phyloP scores from a whole-genome alignment of 2,888 invertebrate species.

The Hanleya hanleyi region DNA sequence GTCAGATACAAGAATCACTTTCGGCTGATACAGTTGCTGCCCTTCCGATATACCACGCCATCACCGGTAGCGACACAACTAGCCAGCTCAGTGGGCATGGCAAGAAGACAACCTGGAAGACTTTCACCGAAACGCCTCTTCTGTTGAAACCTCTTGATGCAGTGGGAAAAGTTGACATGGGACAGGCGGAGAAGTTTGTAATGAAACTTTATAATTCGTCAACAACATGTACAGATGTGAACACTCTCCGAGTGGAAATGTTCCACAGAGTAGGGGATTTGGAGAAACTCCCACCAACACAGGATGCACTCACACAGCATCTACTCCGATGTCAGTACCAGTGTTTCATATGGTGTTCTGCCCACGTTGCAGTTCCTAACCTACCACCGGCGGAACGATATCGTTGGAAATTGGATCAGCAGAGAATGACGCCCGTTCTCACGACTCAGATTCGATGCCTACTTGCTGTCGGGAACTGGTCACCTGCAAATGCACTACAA shows the following conservation, averaged over 20 bases:
- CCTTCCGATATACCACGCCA: neutral
- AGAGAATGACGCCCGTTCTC: neutral
- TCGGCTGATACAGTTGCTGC: neutral
- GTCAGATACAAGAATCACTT: neutral
- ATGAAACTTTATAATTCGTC: neutral
- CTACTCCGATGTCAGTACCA: neutral
- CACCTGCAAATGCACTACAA: neutral
- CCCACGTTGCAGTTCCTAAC: neutral
- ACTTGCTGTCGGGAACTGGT: neutral
- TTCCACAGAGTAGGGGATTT: neutral
- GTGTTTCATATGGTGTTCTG: neutral
- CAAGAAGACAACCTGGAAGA: neutral
- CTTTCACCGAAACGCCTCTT: neutral
- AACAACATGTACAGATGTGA: neutral
- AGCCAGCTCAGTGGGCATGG: conserved; percentile 19
- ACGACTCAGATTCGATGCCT: neutral
- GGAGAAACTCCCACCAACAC: neutral
- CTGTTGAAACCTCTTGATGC: neutral
- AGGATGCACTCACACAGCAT: neutral
- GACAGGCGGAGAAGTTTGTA: neutral
- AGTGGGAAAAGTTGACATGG: neutral
- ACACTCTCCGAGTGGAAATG: neutral
- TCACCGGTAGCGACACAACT: conserved; percentile 16
- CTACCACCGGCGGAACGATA: neutral
- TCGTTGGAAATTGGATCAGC: neutral